Base-by-base conservation (phyloP, 2,113 vertebrate species). In the Ochotona princeps region DNA sequence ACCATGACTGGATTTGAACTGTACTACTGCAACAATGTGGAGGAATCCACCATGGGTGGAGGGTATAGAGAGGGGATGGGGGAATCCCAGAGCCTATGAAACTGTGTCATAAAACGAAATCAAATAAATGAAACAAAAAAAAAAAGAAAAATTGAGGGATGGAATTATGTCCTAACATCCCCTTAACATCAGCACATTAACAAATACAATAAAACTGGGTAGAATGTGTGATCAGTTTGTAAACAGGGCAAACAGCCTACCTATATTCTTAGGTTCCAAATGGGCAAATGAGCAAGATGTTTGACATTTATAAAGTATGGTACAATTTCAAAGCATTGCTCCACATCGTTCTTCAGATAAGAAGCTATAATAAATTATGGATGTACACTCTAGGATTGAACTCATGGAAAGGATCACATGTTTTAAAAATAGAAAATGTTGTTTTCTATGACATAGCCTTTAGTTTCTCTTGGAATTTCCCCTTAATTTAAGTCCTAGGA, bases 241-340 rank as follows among this genome's bases (percentile, higher is more conserved):
- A 67, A 70, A 86, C 7, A 89, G 21, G 18, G 73, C 72, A 92
- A 30, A 92, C 14, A 15, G 21, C 90, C 87, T 81, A 83, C 20
- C 26, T 30, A 73, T 14, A 78, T 5, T 57, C 10, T 73, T 60
- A 44, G 5, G 70, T 44, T 17, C 38, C 28, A 94, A 89, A 65
- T 0, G 12, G 26, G 44, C 14, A 80, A 74, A 80, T 49, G 23
- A 94, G 4, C 35, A 63, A 82, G 13, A 80, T 73, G 66, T 57
- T 89, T 85, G 87, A 84, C 26, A 92, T 78, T 74, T 63, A 91
- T 35, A 93, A 91, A 91, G 11, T 18, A 85, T 80, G 35, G 15
- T 66, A 51, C 21, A 74, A 70, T 83, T 92, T 85, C 20, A 74
- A 26, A 83, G 26, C 23, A 93, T 74, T 82, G 17, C 7, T 12